Evolutionary conservation across 1,140 invertebrate genomes (phyloP).

Genomic region (Papilio glaucus): DNA sequence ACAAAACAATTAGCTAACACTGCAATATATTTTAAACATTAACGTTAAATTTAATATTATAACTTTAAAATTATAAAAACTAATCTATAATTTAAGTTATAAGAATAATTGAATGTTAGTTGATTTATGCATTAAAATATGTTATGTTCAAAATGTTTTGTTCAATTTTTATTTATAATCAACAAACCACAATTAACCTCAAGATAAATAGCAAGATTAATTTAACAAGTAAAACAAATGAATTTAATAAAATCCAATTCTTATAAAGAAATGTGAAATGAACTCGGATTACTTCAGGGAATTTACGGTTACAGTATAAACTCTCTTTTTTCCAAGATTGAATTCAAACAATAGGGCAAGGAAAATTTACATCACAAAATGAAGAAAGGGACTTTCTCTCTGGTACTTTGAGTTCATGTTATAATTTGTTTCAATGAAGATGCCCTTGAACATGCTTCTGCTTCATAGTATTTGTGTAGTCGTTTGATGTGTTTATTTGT

Average conservation of each 20-base stretch:
- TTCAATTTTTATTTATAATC: too few relatives aligned
- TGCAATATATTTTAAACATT: background rate
- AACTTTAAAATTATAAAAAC: background rate
- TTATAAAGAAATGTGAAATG: background rate
- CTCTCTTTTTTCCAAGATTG: conserved; percentile 14
- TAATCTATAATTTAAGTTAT: too few relatives aligned
- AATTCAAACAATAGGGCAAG: conserved; percentile 23
- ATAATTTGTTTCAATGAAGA: conserved; percentile 2
- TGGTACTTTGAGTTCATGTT: conserved; percentile 14
- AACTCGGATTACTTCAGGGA: conserved; percentile 5
- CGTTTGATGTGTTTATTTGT: background rate
- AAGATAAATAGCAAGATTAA: too few relatives aligned
- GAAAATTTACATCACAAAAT: conserved; percentile 26
- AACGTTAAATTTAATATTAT: too few relatives aligned
- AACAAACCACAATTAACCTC: too few relatives aligned
- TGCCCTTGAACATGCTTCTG: background rate
- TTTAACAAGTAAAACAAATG: background rate
- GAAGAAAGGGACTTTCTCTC: conserved; percentile 12
- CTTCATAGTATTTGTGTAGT: background rate
- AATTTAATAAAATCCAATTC: background rate
- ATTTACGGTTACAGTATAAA: conserved; percentile 11
- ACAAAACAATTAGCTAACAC: background rate
- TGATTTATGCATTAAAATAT: too few relatives aligned
- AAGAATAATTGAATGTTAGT: too few relatives aligned
- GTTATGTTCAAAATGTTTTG: too few relatives aligned